Conservation (phyloP, 2,113 vertebrate genomes). For the Ptyas mucosa region DNA sequence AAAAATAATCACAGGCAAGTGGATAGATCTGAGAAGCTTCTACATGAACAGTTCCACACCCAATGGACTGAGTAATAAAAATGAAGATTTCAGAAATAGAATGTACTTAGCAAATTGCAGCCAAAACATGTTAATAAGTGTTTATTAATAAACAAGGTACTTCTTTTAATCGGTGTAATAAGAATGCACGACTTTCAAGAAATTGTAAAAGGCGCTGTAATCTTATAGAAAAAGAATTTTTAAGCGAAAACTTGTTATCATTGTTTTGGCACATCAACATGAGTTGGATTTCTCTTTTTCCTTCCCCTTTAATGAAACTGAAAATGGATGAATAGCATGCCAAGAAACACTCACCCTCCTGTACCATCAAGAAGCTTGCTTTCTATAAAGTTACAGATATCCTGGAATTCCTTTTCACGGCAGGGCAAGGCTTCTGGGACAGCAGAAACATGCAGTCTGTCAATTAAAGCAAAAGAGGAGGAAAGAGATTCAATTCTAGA, state of each 20-base stretch:
- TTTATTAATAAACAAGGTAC: neutral
- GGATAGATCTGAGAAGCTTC: neutral
- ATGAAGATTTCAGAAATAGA: neutral
- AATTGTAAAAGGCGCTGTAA: neutral
- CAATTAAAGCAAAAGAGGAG: conserved; percentile 14
- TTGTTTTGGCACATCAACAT: neutral
- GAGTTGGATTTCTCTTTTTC: neutral
- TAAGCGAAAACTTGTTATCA: neutral
- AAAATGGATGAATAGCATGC: neutral
- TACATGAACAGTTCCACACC: neutral
- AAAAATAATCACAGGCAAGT: neutral
- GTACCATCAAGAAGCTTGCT: conserved; percentile 89
- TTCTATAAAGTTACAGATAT: conserved; percentile 95
- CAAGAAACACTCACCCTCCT: conserved; percentile 82
- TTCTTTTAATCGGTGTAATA: neutral
- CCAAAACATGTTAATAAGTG: neutral
- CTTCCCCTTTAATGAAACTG: neutral
- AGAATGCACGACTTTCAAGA: neutral
- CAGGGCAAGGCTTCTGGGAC: conserved; percentile 91
- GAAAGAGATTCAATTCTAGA: neutral
- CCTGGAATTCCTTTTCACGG: conserved; percentile 93
- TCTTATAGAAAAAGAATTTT: neutral
- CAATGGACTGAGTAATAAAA: neutral
- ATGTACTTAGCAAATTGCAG: neutral
- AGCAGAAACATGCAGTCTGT: conserved; percentile 88